Evolutionary conservation across 1,140 invertebrate species (phyloP), one percentile per base, ranked within the genome.

Genomic region (Pollicipes pollicipes): DNA sequence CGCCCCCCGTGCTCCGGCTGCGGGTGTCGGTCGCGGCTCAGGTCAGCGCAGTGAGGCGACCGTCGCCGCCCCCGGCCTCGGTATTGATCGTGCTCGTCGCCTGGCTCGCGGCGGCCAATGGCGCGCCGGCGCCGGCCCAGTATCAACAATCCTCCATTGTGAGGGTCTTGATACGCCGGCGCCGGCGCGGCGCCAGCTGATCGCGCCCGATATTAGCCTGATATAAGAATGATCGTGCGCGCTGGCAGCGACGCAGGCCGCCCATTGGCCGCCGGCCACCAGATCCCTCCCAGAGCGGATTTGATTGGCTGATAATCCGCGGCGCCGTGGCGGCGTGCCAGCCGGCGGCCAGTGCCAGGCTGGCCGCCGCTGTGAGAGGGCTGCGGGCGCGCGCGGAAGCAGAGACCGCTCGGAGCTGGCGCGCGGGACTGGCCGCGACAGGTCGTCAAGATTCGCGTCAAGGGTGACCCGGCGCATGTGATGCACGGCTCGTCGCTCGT

Each of bases 141-240:
- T 21, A 58, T 58, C 45, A 58, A 58, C 45, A 58, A 2, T 21
- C 45, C 45, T 58, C 45, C 45, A 58, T 58, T 58, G 45, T 58
- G 45, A 21, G 24, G 8, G 45, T 21, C 21, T 58, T 24, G 45
- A 58, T 58, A 58, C 45, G 45, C 24, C 45, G 13, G 45, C 45
- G 6, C 13, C 45, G 45, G 13, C 45, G 45, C 45, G 45, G 13
- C 45, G 45, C 45, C 21, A n/a, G n/a, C n/a, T n/a, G n/a, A n/a
- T n/a, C n/a, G n/a, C 10, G 13, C 6, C 45, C 45, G 45, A 58
- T 58, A 58, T 58, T 58, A 58, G 13, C 45, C 45, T 58, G 45
- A 58, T 58, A 58, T 58, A 58, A 58, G 45, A 58, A 58, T 58
- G 45, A 58, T 58, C 45, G 45, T 58, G 45, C 45, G 45, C 45